Evolutionary conservation across 1,140 invertebrate species (phyloP).

Genomic region (Danaus plexippus): DNA sequence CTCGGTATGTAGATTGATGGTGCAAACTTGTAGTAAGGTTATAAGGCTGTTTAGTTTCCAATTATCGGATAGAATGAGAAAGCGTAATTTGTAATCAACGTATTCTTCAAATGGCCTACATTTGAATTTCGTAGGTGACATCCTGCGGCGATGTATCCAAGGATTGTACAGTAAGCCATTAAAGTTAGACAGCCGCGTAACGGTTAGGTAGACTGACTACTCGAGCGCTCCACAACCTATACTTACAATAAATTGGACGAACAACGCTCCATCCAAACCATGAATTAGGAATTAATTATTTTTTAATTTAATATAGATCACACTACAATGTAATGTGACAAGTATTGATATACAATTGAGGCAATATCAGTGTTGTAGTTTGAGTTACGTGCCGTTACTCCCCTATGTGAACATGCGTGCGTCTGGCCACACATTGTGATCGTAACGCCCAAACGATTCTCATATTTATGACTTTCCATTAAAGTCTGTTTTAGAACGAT

Average conservation of each 20-base stretch:
- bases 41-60: too few relatives aligned
- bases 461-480: neutral
- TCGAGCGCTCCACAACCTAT: constrained; percentile 20
- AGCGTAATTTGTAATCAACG: too few relatives aligned
- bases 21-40: too few relatives aligned
- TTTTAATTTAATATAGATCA: too few relatives aligned
- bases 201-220: constrained; percentile 21
- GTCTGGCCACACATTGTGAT: constrained; percentile 1
- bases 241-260: constrained; percentile 24
- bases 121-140: neutral
- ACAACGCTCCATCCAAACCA: constrained; percentile 13
- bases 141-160: constrained; percentile 23
- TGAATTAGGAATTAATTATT: too few relatives aligned
- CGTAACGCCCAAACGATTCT: constrained; percentile 1
- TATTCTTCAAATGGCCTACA: too few relatives aligned
- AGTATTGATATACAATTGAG: constrained; percentile 1
- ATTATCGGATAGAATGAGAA: too few relatives aligned
- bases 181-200: constrained; percentile 36
- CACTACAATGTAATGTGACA: constrained; percentile 8
- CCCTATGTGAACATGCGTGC: constrained; percentile 6
- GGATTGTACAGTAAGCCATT: constrained; percentile 41
- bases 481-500: neutral
- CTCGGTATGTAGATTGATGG: too few relatives aligned
- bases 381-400: constrained; percentile 9
- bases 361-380: constrained; percentile 12